Base-by-base conservation (phyloP, 2,113 vertebrate species). In the Microcebus ravelobensis region DNA sequence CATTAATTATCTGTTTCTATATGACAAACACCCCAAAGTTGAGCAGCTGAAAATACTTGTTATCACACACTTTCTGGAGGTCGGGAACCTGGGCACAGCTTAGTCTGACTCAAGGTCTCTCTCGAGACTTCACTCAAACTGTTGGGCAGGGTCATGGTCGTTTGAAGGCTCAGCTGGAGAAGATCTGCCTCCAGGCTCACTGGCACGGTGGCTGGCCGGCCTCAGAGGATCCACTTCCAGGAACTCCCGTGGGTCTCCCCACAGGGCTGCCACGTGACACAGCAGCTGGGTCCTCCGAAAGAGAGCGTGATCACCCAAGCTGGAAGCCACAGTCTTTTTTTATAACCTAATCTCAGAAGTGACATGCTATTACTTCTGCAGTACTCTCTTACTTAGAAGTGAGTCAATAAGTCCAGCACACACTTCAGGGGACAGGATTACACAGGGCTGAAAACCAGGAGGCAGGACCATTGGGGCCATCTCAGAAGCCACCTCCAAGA, bases 241-340 rank as follows among this genome's bases (percentile, higher is more conserved):
- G 59, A 39, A 4, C 1, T 45, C 27, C 10, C 6, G 0, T 0
- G 4, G 10, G 34, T 57, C 36, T 27, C 25, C 23, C 31, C 4
- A 7, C 0, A 4, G 21, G 45, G 45, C 25, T 8, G 0, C 21
- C 55, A n/a, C 5, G 0, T 1, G 42, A 52, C 4, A 0, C 6
- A 25, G 70, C 52, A 6, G 2, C 55, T 59, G 45, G n/a, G 76
- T 61, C 11, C 39, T 21, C 59, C 10, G 7, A n/a, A 12, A 80
- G 21, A 80, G 10, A 17, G 67, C 59, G 55, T 39, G 67, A 13
- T 57, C 48, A 21, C 36, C 48, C 34, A 21, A 65, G 12, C 29
- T 25, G 70, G 36, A 71, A 89, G 55, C 73, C 67, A 39, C 48
- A 5, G 73, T 48, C 57, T 12, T 55, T 29, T 74, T 42, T 71